A percentile compares a stretch with the other conserved stretches of the same genome.
Conservation (phyloP, 2,113 vertebrate genomes). For the Alosa alosa region DNA sequence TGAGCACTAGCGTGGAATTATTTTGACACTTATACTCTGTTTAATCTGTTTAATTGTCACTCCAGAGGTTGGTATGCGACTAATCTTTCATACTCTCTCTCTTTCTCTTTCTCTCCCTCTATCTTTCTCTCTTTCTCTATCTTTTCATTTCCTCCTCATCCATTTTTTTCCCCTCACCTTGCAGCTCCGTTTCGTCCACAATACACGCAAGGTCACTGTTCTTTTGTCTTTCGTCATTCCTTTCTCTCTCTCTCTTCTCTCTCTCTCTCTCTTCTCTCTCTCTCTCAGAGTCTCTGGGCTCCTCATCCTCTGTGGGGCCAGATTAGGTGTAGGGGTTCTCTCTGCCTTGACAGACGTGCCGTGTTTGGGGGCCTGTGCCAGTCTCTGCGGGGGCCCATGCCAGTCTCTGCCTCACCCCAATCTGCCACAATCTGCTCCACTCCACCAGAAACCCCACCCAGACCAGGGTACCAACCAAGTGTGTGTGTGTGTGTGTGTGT, state of each 20-base stretch:
- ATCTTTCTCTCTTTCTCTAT: not conserved
- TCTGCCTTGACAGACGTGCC: conserved; percentile 37
- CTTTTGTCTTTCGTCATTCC: conserved; percentile 40
- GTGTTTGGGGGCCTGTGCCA: not conserved
- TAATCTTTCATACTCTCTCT: not conserved
- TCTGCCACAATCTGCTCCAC: conserved; percentile 45
- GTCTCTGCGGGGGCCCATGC: conserved; percentile 10
- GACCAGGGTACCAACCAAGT: too few relatives aligned
- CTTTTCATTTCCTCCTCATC: not conserved
- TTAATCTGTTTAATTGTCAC: too few relatives aligned
- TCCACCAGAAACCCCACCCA: too few relatives aligned
- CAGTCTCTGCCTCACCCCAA: conserved; percentile 35
- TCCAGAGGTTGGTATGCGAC: too few relatives aligned
- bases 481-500: too few relatives aligned
- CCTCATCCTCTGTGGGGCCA: conserved; percentile 44
- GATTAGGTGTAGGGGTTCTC: conserved; percentile 36
- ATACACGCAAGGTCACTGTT: conserved; percentile 19
- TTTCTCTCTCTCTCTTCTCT: not conserved
- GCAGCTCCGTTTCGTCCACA: not conserved
- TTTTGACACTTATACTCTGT: too few relatives aligned
- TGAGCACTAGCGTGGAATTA: too few relatives aligned
- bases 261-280: conserved; percentile 8
- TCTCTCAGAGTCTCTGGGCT: conserved; percentile 33
- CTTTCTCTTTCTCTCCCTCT: not conserved
- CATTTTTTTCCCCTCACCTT: not conserved